These are phyloP conservation scores for Alitta virens DNA, from an alignment of 2,888 invertebrate species.

Conservation along the genomic window DNA sequence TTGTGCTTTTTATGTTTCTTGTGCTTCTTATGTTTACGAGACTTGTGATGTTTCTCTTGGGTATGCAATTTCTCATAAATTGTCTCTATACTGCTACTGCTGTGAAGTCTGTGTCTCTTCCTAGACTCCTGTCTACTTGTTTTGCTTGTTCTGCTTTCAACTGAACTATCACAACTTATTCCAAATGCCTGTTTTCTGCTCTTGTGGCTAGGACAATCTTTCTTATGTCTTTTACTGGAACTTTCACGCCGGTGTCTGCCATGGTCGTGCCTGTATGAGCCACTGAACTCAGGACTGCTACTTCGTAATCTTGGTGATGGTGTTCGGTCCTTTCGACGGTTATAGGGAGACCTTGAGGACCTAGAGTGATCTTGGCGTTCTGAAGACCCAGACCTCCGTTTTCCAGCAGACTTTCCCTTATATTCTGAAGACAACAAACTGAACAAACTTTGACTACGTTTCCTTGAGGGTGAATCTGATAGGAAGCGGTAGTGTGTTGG, in stretches of 20 bases:
- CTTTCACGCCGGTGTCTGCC: conserved; percentile 14
- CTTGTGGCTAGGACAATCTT: neutral
- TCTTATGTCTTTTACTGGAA: neutral
- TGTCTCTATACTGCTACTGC: conserved; percentile 7
- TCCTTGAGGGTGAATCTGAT: neutral
- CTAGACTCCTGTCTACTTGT: neutral
- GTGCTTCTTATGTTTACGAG: conserved; percentile 30
- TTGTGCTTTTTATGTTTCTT: conserved; percentile 24
- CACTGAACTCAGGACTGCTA: neutral
- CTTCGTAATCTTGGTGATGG: neutral
- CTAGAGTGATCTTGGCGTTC: neutral
- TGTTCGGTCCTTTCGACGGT: neutral
- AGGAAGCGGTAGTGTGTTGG: neutral
- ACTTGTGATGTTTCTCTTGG: neutral
- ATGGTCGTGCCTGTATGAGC: conserved; percentile 4
- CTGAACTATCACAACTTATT: neutral
- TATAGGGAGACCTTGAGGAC: neutral
- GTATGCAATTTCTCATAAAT: neutral
- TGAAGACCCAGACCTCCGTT: conserved; percentile 4
- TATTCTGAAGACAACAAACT: neutral
- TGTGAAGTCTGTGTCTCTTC: conserved; percentile 18
- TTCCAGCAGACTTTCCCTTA: neutral
- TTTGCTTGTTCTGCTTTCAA: neutral
- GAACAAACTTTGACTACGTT: neutral
- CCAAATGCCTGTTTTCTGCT: neutral